Base-by-base conservation (phyloP, 92 coral and sea anemone species). In the Palythoa grandiflora region DNA sequence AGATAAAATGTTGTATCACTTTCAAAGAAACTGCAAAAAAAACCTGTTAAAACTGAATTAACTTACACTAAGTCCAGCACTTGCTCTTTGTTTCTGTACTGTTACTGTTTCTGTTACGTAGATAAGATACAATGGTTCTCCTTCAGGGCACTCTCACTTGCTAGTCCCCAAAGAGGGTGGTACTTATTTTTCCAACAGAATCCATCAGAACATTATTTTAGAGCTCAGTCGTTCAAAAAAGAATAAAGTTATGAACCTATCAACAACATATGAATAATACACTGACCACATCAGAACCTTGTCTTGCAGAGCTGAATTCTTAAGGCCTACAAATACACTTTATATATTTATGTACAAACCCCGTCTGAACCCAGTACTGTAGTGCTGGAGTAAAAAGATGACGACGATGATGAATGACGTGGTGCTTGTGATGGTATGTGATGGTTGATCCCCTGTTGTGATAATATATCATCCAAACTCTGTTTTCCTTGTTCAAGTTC, bases 381-480 rank as follows among this genome's bases (percentile, higher is more conserved):
- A 19, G 94, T 90, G 74, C 93, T 90, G 63, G 98, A 96, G 60
- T 87, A 93, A 10, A 92, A 93, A 3, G 93, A 94, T 47, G 96
- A 95, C 9, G 92, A 86, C 77, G 90, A 88, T 40, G 95, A 95
- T 12, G 48, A 54, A 44, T 65, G 79, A 60, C 36, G 70, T 52
- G 92, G 93, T 57, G 38, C 59, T 78, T 80, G 37, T 9, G 85
- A n/a, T 83, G 68, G 71, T 54, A 51, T n/a, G 10, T 28, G 68
- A 57, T 79, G 55, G 17, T 80, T 84, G n/a, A 38, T 68, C 59
- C 79, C 88, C 74, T 84, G 87, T 13, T 83, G 92, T 21, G 93
- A 79, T 9, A 96, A 87, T 54, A 96, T 95, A 51, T 94, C 95
- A 90, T 94, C 96, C 68, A 96, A 87, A 84, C 92, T 95, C 79